A percentile compares a stretch with the other conserved stretches of the same genome.
Conservation (phyloP, 1,140 invertebrate genomes). For the Drosophila arawakana region DNA sequence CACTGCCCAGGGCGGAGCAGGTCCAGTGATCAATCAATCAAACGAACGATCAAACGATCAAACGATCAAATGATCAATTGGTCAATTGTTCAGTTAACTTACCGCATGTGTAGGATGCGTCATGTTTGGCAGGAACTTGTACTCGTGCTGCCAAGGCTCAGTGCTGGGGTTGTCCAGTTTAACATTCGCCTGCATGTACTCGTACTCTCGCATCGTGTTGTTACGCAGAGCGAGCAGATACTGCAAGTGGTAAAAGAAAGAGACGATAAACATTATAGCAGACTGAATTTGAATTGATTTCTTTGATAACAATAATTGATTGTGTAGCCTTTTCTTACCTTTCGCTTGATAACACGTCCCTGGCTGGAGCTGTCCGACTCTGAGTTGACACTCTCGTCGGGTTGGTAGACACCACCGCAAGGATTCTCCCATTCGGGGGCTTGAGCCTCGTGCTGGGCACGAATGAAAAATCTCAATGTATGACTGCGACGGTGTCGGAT, state of each 20-base stretch:
- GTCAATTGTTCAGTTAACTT: slow-evolving; percentile 41
- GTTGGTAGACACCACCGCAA: slow-evolving; percentile 56
- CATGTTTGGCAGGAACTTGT: slow-evolving; percentile 78
- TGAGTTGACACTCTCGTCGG: slow-evolving; percentile 5
- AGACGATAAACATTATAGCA: too few species aligned
- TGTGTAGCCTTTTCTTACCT: slow-evolving; percentile 33
- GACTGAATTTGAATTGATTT: too few species aligned
- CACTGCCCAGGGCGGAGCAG: slow-evolving; percentile 74
- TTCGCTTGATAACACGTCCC: slow-evolving; percentile 55
- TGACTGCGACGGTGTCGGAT: slow-evolving; percentile 65
- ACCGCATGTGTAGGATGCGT: slow-evolving; percentile 62
- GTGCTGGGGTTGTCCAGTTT: slow-evolving; percentile 57
- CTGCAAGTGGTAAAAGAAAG: slow-evolving; percentile 25
- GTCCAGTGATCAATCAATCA: slow-evolving; percentile 30
- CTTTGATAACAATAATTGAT: too few species aligned
- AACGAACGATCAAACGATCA: not conserved
- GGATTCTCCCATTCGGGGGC: slow-evolving; percentile 72
- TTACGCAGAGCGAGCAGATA: slow-evolving; percentile 54
- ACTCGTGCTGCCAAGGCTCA: slow-evolving; percentile 60
- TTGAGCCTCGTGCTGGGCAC: slow-evolving; percentile 3
- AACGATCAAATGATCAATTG: not conserved
- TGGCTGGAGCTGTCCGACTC: slow-evolving; percentile 20
- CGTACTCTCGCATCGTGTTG: slow-evolving; percentile 53
- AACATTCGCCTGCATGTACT: slow-evolving; percentile 34
- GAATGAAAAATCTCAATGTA: slow-evolving; percentile 40